A percentile compares a stretch with the other conserved stretches of the same genome.
Evolutionary conservation across 2,113 vertebrate species (phyloP).

Genomic region (Platichthys stellatus): DNA sequence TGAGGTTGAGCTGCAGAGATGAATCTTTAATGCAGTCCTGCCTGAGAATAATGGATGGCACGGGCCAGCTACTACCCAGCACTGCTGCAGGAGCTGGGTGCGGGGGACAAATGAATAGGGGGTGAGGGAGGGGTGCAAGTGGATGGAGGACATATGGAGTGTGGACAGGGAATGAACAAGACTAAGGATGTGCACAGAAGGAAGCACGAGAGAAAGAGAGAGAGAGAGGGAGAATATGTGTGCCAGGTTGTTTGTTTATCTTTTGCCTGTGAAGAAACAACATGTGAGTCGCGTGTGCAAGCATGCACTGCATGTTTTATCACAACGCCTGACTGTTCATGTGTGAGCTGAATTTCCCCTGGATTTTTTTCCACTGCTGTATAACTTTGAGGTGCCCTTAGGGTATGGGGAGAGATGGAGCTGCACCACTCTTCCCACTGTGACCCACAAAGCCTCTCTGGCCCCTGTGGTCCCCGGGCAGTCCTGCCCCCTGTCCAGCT

Average conservation of each 20-base stretch:
- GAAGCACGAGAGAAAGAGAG: not conserved
- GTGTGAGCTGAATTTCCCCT: slow-evolving; percentile 44
- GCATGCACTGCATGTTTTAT: slow-evolving; percentile 21
- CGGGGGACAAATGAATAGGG: slow-evolving; percentile 42
- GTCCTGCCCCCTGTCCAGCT: slow-evolving; percentile 54
- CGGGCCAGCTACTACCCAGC: slow-evolving; percentile 60
- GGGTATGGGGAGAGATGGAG: slow-evolving; percentile 70
- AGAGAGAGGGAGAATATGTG: no score
- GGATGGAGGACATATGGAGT: slow-evolving; percentile 31
- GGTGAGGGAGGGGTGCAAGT: slow-evolving; percentile 1
- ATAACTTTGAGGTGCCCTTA: slow-evolving; percentile 54
- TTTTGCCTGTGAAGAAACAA: not conserved
- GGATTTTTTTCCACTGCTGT: slow-evolving; percentile 63
- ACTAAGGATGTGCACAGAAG: not conserved
- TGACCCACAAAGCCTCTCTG: slow-evolving; percentile 63
- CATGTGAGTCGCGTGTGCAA: slow-evolving; percentile 14
- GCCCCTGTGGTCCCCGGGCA: slow-evolving; percentile 42
- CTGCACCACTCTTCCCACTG: slow-evolving; percentile 59
- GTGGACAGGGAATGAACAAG: slow-evolving; percentile 33
- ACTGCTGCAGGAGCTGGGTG: slow-evolving; percentile 51
- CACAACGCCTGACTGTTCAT: slow-evolving; percentile 14
- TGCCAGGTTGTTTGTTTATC: not conserved
- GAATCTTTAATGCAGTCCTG: slow-evolving; percentile 81
- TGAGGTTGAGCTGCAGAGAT: slow-evolving; percentile 80
- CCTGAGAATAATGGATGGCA: slow-evolving; percentile 80